A percentile compares a stretch with the other conserved stretches of the same genome.
Evolutionary conservation across 2,888 invertebrate species (phyloP).

Genomic region (Andrena chrysosceles): DNA sequence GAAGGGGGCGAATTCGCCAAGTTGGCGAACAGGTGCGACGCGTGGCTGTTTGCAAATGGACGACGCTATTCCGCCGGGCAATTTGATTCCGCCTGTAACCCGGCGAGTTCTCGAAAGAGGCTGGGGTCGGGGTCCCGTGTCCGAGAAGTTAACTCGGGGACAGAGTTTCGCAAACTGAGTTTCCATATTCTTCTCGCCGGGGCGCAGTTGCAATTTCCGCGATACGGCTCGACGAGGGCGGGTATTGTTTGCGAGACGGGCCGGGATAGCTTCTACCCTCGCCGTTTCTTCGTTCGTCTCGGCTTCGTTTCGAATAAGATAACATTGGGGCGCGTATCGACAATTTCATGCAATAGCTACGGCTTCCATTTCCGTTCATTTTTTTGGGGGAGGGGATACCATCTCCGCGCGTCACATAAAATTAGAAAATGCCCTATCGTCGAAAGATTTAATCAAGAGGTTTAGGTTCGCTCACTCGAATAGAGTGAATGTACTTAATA

Average conservation of each 20-base stretch:
- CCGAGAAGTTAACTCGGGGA: slow-evolving; percentile 61
- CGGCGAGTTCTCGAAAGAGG: slow-evolving; percentile 45
- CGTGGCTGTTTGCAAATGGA: slow-evolving; percentile 22
- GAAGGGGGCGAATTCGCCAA: slow-evolving; percentile 1
- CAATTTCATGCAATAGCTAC: background rate
- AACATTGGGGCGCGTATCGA: background rate
- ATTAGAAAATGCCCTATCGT: too few species aligned
- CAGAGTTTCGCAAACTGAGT: slow-evolving; percentile 66
- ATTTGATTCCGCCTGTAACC: slow-evolving; percentile 57
- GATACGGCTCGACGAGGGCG: slow-evolving; percentile 48
- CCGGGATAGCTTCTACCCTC: slow-evolving; percentile 35
- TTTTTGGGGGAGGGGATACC: too few species aligned
- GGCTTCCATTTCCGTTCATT: background rate
- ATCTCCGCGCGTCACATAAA: too few species aligned
- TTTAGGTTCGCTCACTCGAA: too few species aligned
- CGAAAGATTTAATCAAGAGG: too few species aligned
- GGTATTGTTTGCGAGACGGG: slow-evolving; percentile 63
- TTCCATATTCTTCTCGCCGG: slow-evolving; percentile 57
- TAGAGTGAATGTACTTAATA: too few species aligned
- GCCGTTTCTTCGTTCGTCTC: slow-evolving; percentile 25
- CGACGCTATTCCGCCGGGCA: slow-evolving; percentile 32
- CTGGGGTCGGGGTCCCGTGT: slow-evolving; percentile 37
- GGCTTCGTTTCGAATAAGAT: slow-evolving; percentile 17
- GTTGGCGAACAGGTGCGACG: slow-evolving; percentile 33
- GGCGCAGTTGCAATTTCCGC: slow-evolving; percentile 59